phyloP scores from a whole-genome alignment of 2,797 vertebrate species.

The Darevskia nairensis region DNA sequence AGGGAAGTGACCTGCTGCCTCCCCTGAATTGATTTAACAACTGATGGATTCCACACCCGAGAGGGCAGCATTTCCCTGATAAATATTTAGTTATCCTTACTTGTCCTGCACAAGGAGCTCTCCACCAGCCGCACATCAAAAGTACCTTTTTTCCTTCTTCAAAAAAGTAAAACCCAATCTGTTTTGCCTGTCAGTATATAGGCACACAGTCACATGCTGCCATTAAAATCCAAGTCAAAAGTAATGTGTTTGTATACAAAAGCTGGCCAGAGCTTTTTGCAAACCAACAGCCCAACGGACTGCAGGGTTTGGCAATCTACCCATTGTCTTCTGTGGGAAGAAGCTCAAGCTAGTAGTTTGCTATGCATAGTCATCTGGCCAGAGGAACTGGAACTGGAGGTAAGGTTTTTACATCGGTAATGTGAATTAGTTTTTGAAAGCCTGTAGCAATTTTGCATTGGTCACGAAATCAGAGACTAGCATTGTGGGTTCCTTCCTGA shows the following conservation, averaged over 20 bases:
- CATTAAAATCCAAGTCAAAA: neutral
- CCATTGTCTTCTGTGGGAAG: neutral
- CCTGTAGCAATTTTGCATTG: neutral
- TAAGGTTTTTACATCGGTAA: neutral
- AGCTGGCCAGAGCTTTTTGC: neutral
- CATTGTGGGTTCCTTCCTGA: neutral
- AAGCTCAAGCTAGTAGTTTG: neutral
- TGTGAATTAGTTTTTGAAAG: neutral
- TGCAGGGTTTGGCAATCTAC: neutral
- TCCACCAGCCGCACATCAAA: neutral
- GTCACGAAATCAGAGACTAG: neutral
- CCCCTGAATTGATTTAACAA: neutral
- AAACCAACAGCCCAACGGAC: neutral
- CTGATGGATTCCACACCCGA: accelerated
- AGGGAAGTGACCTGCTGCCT: neutral
- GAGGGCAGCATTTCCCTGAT: neutral
- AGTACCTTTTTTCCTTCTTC: neutral
- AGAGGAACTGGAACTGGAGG: accelerated
- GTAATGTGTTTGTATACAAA: neutral
- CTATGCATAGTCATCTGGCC: neutral
- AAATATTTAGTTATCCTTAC: neutral
- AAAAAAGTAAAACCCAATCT: neutral
- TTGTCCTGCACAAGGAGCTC: too few relatives aligned
- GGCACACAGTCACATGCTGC: neutral
- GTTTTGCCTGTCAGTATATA: neutral